Evolutionary conservation across 2,113 vertebrate genomes (phyloP), one percentile per base, ranked within the genome.

Genomic region (Pedionomus torquatus): DNA sequence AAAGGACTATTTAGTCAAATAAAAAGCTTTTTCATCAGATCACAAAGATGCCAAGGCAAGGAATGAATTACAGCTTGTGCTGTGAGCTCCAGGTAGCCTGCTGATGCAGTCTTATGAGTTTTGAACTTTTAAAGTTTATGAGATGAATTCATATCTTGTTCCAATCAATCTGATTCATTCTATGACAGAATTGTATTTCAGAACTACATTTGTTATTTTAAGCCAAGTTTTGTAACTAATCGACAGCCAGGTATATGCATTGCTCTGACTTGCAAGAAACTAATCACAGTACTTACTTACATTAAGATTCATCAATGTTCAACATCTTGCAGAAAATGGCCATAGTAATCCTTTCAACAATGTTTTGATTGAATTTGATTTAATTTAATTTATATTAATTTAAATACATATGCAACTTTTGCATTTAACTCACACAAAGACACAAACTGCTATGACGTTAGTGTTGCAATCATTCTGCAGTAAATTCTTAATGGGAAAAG

Each of bases 1-100:
- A 23, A 91, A n/a, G 48, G 44, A 96, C 80, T 94, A 75, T 51
- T 90, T 94, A 78, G 94, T 94, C n/a, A 92, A 94, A 43, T 52
- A 37, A 51, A 70, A 71, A 48, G 28, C 13, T 79, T 64, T 81
- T 43, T n/a, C 49, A 37, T 63, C 88, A 66, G 4, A 39, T 77
- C 66, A 49, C 63, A 39, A 75, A 33, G 64, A 14, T 71, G 49
- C 21, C 37, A 35, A 93, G 68, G 79, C 35, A 54, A 71, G 61
- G 75, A 54, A 33, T 65, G 70, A 95, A 91, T 86, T 91, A 78
- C 5, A 83, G 46, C 51, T 93, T 97, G 18, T 86, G 37, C 54
- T 77, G 54, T 93, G 41, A 75, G 89, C 60, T 82, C 20, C 33
- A 78, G 44, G 60, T 92, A 52, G 61, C 39, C 76, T 69, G 57